These are phyloP conservation scores for Idaea biselata DNA, from an alignment of 2,888 invertebrate species.

Conservation along the genomic window DNA sequence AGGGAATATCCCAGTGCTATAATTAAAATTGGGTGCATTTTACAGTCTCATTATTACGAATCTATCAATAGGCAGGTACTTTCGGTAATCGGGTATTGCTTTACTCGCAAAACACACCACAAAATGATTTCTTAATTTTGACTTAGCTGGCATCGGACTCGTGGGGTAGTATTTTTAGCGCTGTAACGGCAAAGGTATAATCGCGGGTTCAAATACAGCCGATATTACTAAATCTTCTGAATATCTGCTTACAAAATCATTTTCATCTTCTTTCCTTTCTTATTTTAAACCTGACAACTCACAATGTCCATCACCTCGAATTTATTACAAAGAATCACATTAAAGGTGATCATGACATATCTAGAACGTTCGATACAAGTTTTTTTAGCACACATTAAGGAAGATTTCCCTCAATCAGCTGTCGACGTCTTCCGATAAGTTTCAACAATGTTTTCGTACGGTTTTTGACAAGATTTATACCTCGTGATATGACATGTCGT, in stretches of 20 bases:
- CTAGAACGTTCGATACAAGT: not conserved
- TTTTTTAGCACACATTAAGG: slow-evolving; percentile 11
- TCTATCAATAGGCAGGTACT: too few relatives aligned
- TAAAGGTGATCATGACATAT: not conserved
- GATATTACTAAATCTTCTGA: not conserved
- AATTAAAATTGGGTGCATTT: not conserved
- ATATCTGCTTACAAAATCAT: slow-evolving; percentile 18
- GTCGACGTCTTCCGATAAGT: slow-evolving; percentile 32
- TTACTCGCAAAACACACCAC: too few relatives aligned
- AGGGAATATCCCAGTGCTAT: not conserved
- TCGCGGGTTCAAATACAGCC: too few relatives aligned
- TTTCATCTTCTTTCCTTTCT: slow-evolving; percentile 17
- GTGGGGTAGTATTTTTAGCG: too few relatives aligned
- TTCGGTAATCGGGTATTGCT: too few relatives aligned
- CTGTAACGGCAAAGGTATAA: too few relatives aligned
- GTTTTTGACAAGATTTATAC: slow-evolving; percentile 28
- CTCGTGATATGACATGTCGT: slow-evolving; percentile 32
- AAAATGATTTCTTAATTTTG: too few relatives aligned
- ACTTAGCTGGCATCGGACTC: too few relatives aligned
- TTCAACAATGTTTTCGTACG: slow-evolving; percentile 28
- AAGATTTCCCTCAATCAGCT: slow-evolving; percentile 28
- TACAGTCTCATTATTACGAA: not conserved
- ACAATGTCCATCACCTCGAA: not conserved
- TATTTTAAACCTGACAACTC: not conserved
- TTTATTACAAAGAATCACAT: not conserved